Evolutionary conservation across 2,113 vertebrate genomes (phyloP).

Genomic region (Grammomys dolichurus): DNA sequence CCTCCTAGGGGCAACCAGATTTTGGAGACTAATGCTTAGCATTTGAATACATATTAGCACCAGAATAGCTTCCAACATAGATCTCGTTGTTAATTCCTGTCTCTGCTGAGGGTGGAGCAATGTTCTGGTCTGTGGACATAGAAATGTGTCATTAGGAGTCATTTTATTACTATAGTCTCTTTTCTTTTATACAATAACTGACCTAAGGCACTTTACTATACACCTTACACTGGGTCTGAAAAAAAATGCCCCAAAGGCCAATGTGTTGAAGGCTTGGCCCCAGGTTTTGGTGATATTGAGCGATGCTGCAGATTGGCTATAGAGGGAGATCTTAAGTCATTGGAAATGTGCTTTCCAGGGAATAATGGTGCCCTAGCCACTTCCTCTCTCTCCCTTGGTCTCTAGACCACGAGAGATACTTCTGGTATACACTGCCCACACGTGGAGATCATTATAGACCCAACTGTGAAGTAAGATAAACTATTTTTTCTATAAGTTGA

Average conservation of each 20-base stretch:
- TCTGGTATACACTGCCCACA: background rate
- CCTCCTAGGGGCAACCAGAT: too few species aligned
- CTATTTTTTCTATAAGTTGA: background rate
- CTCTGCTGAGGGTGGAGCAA: background rate
- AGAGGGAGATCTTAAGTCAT: background rate
- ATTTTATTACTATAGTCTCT: background rate
- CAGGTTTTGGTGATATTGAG: background rate
- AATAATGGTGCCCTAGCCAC: too few species aligned
- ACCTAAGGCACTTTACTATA: too few species aligned
- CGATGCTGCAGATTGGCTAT: background rate
- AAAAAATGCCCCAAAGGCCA: background rate
- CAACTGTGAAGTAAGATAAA: background rate
- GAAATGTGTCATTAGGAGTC: background rate
- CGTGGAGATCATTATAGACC: background rate
- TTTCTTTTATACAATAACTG: background rate
- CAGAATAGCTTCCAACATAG: too few species aligned
- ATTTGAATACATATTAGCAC: too few species aligned
- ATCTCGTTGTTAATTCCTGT: background rate
- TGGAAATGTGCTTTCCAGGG: background rate
- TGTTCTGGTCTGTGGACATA: background rate
- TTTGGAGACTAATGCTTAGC: too few species aligned
- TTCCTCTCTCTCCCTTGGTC: background rate
- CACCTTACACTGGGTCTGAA: background rate
- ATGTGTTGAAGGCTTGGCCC: background rate
- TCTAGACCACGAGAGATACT: background rate